Evolutionary conservation across 2,113 vertebrate genomes (phyloP).

Genomic region (Oryzias woworae): DNA sequence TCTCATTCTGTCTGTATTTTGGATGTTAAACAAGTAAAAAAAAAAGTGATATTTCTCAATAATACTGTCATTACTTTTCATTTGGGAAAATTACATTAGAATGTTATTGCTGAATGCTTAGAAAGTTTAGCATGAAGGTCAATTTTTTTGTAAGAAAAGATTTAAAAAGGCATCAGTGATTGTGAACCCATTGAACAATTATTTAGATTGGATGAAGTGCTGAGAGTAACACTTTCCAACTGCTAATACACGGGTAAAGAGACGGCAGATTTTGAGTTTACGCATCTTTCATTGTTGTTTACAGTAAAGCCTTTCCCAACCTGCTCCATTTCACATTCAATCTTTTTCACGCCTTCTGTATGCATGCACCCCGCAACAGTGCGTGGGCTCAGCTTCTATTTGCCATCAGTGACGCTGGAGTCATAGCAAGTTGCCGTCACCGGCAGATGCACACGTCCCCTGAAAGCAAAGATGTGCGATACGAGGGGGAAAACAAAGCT

Average conservation of each 20-base stretch:
- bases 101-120: too few relatives aligned
- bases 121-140: too few relatives aligned
- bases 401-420: conserved; percentile 5
- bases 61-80: too few relatives aligned
- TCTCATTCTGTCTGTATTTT: too few relatives aligned
- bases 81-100: too few relatives aligned
- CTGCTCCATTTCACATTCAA: neutral
- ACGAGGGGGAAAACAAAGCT: conserved; percentile 30
- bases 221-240: neutral
- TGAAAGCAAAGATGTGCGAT: conserved; percentile 14
- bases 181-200: too few relatives aligned
- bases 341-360: neutral
- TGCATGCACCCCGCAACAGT: neutral
- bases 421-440: neutral
- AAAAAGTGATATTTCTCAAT: too few relatives aligned
- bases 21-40: too few relatives aligned
- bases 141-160: too few relatives aligned
- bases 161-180: too few relatives aligned
- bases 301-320: neutral
- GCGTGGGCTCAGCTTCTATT: conserved; percentile 6
- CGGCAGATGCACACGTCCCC: conserved; percentile 2
- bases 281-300: conserved; percentile 1
- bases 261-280: conserved; percentile 19
- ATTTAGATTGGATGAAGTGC: too few relatives aligned
- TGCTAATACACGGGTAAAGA: conserved; percentile 22